Percentiles rank a stretch among this genome's conserved stretches.
phyloP scores from a whole-genome alignment of 2,113 vertebrate species.

The Gambusia affinis region DNA sequence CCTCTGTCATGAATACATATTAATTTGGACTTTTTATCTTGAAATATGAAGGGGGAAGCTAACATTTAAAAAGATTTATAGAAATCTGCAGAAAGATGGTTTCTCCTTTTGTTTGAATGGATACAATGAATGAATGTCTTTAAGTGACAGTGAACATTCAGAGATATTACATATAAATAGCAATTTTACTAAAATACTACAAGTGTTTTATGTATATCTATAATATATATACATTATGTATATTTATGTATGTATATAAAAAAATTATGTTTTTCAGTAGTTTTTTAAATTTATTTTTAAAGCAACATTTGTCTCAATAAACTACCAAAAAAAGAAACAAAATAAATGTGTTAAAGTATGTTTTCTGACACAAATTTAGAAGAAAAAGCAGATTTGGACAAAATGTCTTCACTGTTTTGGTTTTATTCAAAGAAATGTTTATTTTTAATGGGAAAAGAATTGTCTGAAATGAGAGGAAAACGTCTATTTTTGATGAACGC shows the following conservation, averaged over 20 bases:
- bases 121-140: not conserved
- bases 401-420: not conserved
- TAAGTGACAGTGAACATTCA: not conserved
- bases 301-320: too few relatives aligned
- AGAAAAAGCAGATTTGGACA: too few relatives aligned
- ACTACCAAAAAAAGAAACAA: not conserved
- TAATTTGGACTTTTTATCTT: not conserved
- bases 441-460: not conserved
- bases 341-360: not conserved
- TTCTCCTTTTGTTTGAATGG: not conserved
- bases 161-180: too few relatives aligned
- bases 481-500: not conserved
- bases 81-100: not conserved
- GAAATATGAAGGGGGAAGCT: not conserved
- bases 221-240: too few relatives aligned
- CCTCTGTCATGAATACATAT: not conserved
- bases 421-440: not conserved
- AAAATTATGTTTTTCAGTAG: too few relatives aligned
- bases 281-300: too few relatives aligned
- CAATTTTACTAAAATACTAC: too few relatives aligned
- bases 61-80: not conserved
- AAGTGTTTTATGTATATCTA: too few relatives aligned
- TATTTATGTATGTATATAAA: too few relatives aligned
- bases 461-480: slow-evolving; percentile 1
- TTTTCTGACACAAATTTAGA: not conserved